Conservation (phyloP, 2,113 vertebrate species). For the Picathartes gymnocephalus region DNA sequence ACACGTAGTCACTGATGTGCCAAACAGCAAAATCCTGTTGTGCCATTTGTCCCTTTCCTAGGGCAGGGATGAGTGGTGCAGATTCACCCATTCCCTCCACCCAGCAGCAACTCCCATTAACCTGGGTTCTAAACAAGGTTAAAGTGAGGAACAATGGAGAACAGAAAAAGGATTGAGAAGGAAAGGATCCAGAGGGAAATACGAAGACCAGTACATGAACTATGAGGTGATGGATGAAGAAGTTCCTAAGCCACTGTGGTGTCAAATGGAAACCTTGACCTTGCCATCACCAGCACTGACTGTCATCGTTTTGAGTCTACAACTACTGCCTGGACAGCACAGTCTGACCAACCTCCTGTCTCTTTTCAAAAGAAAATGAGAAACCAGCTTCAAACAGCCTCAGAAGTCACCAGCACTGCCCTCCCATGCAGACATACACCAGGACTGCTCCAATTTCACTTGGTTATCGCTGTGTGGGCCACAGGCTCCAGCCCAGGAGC, state of each 20-base stretch:
- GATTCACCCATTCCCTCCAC: not conserved
- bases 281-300: not conserved
- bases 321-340: not conserved
- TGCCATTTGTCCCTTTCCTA: not conserved
- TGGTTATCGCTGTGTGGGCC: not conserved
- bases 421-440: not conserved
- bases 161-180: not conserved
- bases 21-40: not conserved
- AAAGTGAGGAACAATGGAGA: not conserved
- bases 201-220: not conserved
- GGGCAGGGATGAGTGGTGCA: not conserved
- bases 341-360: not conserved
- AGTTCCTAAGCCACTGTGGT: not conserved
- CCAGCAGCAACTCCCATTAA: not conserved
- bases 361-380: not conserved
- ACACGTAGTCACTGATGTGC: rapidly evolving
- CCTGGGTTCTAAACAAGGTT: not conserved
- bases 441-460: not conserved
- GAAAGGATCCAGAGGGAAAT: not conserved
- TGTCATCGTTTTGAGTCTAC: not conserved
- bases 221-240: not conserved
- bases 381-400: not conserved
- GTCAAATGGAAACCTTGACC: not conserved
- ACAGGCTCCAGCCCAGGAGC: not conserved
- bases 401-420: not conserved